Evolutionary conservation across 1,140 invertebrate genomes (phyloP), one percentile per base, ranked within the genome.

Genomic region (Phocides pigmalion): DNA sequence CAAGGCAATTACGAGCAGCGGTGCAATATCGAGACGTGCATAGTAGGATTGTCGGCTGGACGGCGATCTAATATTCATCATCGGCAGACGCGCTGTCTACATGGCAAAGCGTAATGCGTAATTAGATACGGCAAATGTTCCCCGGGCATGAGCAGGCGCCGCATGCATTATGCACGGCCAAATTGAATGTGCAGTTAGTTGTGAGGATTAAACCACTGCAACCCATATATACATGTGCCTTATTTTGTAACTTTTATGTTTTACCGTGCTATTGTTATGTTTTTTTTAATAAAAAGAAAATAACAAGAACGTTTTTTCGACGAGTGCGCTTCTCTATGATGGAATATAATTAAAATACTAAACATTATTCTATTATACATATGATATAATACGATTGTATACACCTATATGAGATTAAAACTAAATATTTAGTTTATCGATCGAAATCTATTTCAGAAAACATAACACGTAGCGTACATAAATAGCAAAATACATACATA

Each of bases 151-250:
- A 64, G 70, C 68, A 68, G 64, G 72, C 64, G 67, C 72, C 70
- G 53, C 41, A 89, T 88, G 84, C 85, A 88, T 89, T 85, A 89
- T 89, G 85, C 81, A 88, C 74, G 68, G 64, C 77, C 15, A 89
- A 89, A 89, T 89, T 88, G 87, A 89, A 89, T 89, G 87, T 83
- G 80, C 83, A 85, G 81, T 88, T 89, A 87, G 80, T 79, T 82
- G 73, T 74, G 68, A 83, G 76, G 76, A 81, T 82, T 51, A 35
- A 51, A 51, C 47, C 25, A 4, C 16, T 4, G n/a, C 14, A 17
- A n/a, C 35, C 4, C 9, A 39, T 39, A 39, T 39, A 22, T 22
- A 6, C 6, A 22, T 39, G 11, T 39, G 12, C 20, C n/a, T 25
- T 17, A 14, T 39, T 39, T 12, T 4, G 22, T 22, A 14, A 3